Evolutionary conservation across 2,797 vertebrate species (phyloP).

Genomic region (Pipistrellus pipistrellus): DNA sequence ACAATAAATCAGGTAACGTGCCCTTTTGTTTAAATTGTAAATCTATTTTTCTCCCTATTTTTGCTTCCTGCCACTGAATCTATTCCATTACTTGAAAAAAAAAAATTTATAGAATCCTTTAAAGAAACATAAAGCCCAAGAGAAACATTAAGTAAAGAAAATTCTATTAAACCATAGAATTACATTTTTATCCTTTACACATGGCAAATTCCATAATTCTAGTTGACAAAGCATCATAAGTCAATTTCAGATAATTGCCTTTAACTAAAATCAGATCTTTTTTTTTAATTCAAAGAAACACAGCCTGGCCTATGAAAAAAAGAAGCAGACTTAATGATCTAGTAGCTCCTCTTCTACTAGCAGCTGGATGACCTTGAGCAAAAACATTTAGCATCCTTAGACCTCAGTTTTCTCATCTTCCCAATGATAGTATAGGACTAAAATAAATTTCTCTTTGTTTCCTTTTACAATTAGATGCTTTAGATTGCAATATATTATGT

Average conservation of each 20-base stretch:
- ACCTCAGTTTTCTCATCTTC: neutral
- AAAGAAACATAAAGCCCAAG: slow-evolving; percentile 10
- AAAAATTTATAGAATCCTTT: slow-evolving; percentile 15
- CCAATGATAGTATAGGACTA: neutral
- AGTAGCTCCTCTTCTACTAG: neutral
- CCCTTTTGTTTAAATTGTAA: slow-evolving; percentile 51
- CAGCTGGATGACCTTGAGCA: neutral
- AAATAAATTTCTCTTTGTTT: slow-evolving; percentile 13
- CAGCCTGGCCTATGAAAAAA: neutral
- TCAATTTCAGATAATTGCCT: slow-evolving; percentile 41
- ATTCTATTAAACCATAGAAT: neutral
- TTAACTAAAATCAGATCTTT: slow-evolving; percentile 21
- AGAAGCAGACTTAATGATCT: neutral
- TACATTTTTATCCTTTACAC: slow-evolving; percentile 43
- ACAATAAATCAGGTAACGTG: slow-evolving; percentile 92
- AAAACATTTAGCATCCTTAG: neutral
- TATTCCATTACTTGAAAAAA: neutral
- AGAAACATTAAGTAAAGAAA: slow-evolving; percentile 15
- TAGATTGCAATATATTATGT: neutral
- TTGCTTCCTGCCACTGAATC: neutral
- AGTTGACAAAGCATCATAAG: slow-evolving; percentile 24
- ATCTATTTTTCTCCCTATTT: slow-evolving; percentile 16
- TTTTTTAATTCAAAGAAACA: neutral
- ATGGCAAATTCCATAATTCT: slow-evolving; percentile 20
- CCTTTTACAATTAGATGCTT: slow-evolving; percentile 42